phyloP scores from a whole-genome alignment of 2,888 invertebrate species.

The Pammene aurita region DNA sequence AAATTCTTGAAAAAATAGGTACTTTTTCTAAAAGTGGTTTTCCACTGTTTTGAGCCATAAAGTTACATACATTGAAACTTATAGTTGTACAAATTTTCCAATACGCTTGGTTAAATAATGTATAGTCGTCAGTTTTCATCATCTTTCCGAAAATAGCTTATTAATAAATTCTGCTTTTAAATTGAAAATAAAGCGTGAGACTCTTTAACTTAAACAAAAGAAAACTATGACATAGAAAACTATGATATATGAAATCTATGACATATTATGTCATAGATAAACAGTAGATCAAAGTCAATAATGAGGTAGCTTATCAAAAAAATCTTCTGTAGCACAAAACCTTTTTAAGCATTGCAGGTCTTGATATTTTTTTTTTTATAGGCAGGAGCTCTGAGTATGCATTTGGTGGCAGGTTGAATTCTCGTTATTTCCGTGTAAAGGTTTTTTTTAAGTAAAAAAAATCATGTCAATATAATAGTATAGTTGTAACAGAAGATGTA shows the following conservation, averaged over 20 bases:
- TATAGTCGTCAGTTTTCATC: conserved; percentile 8
- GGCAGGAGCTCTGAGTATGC: conserved; percentile 1
- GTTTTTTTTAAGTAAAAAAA: too few species aligned
- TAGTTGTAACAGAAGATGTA: too few species aligned
- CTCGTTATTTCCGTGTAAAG: too few species aligned
- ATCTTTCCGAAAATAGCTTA: conserved; percentile 2
- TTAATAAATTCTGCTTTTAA: conserved; percentile 3
- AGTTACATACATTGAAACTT: conserved; percentile 1
- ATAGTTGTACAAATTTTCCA: conserved; percentile 4
- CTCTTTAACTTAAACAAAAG: conserved; percentile 18
- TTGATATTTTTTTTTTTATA: conserved; percentile 11
- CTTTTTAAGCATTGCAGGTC: conserved; percentile 19
- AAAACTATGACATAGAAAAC: too few species aligned
- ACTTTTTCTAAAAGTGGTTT: too few species aligned
- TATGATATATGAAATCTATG: too few species aligned
- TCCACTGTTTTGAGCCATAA: too few species aligned
- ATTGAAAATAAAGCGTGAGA: too few species aligned
- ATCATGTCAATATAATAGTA: too few species aligned
- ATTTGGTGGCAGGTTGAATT: conserved; percentile 21
- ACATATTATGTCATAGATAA: conserved; percentile 10
- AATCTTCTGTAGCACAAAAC: conserved; percentile 5
- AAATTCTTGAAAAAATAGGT: too few species aligned
- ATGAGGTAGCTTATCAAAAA: conserved; percentile 19
- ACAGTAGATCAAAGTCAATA: conserved; percentile 4
- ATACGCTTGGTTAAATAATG: conserved; percentile 6